These are phyloP conservation scores for Astur gentilis DNA, from an alignment of 2,113 vertebrate genomes.

Conservation along the genomic window DNA sequence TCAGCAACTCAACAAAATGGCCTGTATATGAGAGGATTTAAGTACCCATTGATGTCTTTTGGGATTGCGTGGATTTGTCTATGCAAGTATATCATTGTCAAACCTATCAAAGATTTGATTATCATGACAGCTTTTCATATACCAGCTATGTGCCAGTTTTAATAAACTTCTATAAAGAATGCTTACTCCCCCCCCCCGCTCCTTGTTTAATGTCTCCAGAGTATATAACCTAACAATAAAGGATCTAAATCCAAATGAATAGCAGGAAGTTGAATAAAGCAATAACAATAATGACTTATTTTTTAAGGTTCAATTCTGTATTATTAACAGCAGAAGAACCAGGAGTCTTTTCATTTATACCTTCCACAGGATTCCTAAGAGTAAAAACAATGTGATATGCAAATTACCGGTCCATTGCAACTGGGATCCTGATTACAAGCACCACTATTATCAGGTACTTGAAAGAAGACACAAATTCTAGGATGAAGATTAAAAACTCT, in stretches of 20 bases:
- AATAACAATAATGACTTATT: background rate
- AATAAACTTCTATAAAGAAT: constrained; percentile 6
- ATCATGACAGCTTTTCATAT: background rate
- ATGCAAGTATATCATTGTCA: constrained; percentile 2
- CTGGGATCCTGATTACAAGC: background rate
- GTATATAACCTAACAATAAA: background rate
- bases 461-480: background rate
- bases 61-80: background rate
- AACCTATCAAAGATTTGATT: constrained; percentile 8
- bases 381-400: background rate
- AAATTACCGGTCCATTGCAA: background rate
- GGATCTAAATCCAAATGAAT: background rate
- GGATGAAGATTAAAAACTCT: background rate
- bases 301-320: background rate
- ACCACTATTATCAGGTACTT: background rate
- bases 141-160: background rate
- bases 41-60: background rate
- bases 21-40: background rate
- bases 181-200: background rate
- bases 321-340: background rate
- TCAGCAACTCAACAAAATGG: constrained; percentile 1
- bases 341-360: background rate
- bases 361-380: background rate
- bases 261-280: background rate
- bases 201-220: background rate